Percentiles rank a stretch among this genome's conserved stretches.
These are phyloP conservation scores for Zoanthus sansibaricus DNA, from an alignment of 92 coral and sea anemone species.

Conservation along the genomic window DNA sequence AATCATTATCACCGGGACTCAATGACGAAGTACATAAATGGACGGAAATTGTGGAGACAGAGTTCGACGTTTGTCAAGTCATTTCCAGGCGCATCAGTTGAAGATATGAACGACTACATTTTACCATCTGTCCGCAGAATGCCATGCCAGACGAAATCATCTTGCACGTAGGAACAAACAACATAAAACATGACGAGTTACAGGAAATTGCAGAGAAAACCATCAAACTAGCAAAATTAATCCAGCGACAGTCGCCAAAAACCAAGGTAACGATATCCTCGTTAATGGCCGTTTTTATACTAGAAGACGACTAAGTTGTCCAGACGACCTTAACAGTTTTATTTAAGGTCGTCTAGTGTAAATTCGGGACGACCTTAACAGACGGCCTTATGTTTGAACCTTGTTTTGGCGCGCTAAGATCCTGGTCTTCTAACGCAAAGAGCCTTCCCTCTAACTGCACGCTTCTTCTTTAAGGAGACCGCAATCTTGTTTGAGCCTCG, in stretches of 20 bases:
- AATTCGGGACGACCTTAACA: too few species aligned
- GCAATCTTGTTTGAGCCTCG: too few species aligned
- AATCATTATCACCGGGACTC: constrained; percentile 55
- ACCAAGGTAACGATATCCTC: too few species aligned
- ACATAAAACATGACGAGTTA: constrained; percentile 21
- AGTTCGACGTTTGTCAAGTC: constrained; percentile 44
- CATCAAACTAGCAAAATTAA: background rate
- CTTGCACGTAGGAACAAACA: constrained; percentile 43
- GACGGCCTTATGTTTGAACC: too few species aligned
- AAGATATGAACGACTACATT: constrained; percentile 50
- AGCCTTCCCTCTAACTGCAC: too few species aligned
- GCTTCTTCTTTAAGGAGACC: too few species aligned
- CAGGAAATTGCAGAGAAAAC: constrained; percentile 45
- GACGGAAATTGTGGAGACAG: constrained; percentile 45
- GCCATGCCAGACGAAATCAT: constrained; percentile 35
- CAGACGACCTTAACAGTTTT: too few species aligned
- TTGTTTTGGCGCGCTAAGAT: too few species aligned
- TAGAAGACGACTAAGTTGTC: too few species aligned
- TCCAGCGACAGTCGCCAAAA: constrained; percentile 1
- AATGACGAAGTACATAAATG: constrained; percentile 37
- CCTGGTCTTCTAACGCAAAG: too few species aligned
- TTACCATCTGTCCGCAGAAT: constrained; percentile 50
- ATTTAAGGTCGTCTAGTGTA: too few species aligned
- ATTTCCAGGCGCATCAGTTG: constrained; percentile 56
- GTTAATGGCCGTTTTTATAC: too few species aligned